phyloP scores from a whole-genome alignment of 2,113 vertebrate species.

The Prinia subflava region DNA sequence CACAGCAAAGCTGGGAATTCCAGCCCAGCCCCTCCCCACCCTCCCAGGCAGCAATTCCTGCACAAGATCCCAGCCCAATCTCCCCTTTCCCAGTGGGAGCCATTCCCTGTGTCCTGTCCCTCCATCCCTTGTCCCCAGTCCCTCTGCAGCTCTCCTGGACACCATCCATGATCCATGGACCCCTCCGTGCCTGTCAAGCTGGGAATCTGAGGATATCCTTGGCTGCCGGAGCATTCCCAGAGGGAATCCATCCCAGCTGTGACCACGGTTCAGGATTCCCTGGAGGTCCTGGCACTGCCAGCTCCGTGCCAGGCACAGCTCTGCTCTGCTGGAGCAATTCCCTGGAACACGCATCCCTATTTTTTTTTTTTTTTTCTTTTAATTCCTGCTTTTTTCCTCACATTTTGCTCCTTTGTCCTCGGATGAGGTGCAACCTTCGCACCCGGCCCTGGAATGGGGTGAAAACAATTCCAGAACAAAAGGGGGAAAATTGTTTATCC shows the following conservation, averaged over 20 bases:
- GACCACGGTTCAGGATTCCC: neutral
- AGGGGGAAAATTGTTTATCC: neutral
- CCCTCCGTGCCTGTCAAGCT: accelerated
- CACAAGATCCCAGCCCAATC: too few species aligned
- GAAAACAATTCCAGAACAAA: neutral
- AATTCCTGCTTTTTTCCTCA: neutral
- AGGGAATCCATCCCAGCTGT: neutral
- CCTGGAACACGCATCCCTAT: neutral
- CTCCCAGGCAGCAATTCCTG: too few species aligned
- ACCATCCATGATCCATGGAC: neutral
- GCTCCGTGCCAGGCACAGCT: neutral
- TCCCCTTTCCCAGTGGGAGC: too few species aligned
- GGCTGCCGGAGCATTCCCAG: neutral
- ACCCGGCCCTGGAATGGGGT: neutral
- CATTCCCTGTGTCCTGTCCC: too few species aligned
- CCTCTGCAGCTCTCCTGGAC: neutral
- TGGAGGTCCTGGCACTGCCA: neutral
- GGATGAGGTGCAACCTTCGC: neutral
- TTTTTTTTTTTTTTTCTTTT: neutral
- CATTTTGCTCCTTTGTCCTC: neutral
- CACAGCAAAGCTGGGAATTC: neutral
- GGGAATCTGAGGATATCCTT: neutral
- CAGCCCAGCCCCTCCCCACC: too few species aligned
- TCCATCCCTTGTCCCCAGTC: too few species aligned
- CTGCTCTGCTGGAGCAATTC: neutral